These are phyloP conservation scores for Tiliacea citrago DNA, from an alignment of 2,888 invertebrate species.

Conservation along the genomic window DNA sequence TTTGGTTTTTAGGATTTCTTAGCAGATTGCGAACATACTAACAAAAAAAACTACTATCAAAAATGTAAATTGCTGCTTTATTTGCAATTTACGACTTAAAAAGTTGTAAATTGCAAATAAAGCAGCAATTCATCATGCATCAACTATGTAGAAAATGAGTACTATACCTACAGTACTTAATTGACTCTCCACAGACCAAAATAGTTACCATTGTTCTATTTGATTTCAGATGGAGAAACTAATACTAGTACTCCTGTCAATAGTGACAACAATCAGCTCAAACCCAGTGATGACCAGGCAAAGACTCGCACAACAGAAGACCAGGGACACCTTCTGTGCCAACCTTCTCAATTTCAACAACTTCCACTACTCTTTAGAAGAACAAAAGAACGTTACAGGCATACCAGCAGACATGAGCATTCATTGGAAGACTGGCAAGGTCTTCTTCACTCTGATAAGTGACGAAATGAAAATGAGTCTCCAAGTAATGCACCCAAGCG, in stretches of 20 bases:
- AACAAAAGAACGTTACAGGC: slow-evolving; percentile 76
- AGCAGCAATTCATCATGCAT: too few relatives aligned
- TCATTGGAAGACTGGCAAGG: slow-evolving; percentile 84
- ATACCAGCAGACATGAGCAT: slow-evolving; percentile 86
- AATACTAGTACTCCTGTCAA: slow-evolving; percentile 67
- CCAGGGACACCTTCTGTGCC: slow-evolving; percentile 73
- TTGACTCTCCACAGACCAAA: neutral
- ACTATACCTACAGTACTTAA: neutral
- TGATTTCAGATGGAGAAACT: slow-evolving; percentile 79
- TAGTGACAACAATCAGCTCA: slow-evolving; percentile 65
- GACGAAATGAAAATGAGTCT: slow-evolving; percentile 86
- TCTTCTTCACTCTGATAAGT: slow-evolving; percentile 84
- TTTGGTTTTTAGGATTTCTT: neutral
- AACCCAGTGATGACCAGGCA: slow-evolving; percentile 80
- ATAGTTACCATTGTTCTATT: neutral
- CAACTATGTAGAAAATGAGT: neutral
- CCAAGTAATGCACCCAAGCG: slow-evolving; percentile 78
- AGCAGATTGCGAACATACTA: neutral
- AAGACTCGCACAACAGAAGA: slow-evolving; percentile 70
- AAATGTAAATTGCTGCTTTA: neutral
- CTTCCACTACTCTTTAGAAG: slow-evolving; percentile 78
- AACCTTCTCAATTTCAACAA: slow-evolving; percentile 79
- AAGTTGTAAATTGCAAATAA: too few relatives aligned
- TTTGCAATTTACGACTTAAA: neutral
- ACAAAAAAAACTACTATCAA: neutral